Base-by-base conservation (phyloP, 2,888 invertebrate species). In the Apamea epomidion region DNA sequence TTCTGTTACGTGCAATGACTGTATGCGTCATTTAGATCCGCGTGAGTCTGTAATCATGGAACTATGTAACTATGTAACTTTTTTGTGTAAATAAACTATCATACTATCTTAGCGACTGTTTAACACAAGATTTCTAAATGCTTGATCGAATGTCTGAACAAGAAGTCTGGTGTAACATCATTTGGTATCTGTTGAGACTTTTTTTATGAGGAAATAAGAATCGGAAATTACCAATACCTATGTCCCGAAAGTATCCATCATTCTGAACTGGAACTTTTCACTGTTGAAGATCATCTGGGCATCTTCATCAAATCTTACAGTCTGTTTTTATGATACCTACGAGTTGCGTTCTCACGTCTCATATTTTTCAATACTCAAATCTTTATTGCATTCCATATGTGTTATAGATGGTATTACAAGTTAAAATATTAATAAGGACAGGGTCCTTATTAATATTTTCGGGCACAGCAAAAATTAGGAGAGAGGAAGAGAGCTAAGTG, bases 41-140 rank as follows among this genome's bases (percentile, higher is more conserved):
- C 42, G 67, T 84, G 65, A 78, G 32, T 71, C 32, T 29, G 60
- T 68, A 37, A 76, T 83, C n/a, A 64, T 58, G 29, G 18, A 21
- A 32, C 12, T n/a, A n/a, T 42, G 14, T 74, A 16, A 5, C 29
- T 42, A 12, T 45, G 0, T 54, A 4, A 1, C 54, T 62, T 42
- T 25, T 18, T 2, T 37, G 29, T 54, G 45, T 54, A 16, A 69
- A 69, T 29, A 54, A 37, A 69, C 1, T 2, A 83, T 69, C 1
- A 16, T 29, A 14, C 1, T 21, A 10, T 29, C 10, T 60, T 51
- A 60, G 37, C 25, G 16, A 48, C 54, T 54, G 29, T 54, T 45
- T 58, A 58, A 25, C 48, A 12, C 21, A 45, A 0, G 6, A 45
- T n/a, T 32, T 45, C 54, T n/a, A 51, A 77, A 21, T 32, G 18